Percentiles rank a stretch among this genome's conserved stretches.
These are phyloP conservation scores for Chamaea fasciata DNA, from an alignment of 2,113 vertebrate genomes.

Conservation along the genomic window DNA sequence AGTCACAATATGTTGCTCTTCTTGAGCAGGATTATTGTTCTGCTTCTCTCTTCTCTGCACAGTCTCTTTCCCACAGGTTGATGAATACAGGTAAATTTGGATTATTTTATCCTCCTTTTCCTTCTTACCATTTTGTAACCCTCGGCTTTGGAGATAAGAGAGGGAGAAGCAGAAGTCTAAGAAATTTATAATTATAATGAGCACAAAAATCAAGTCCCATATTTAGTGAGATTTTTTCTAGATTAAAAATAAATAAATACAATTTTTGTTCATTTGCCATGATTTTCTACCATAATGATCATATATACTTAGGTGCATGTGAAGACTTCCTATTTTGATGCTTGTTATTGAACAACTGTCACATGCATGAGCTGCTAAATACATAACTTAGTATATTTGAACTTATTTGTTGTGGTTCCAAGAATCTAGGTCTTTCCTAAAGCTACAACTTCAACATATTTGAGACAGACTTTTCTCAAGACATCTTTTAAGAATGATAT, in stretches of 20 bases:
- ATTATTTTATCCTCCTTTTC: not conserved
- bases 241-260: not conserved
- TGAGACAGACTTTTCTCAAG: not conserved
- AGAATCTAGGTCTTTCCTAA: not conserved
- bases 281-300: not conserved
- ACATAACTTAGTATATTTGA: not conserved
- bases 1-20: not conserved
- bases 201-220: not conserved
- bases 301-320: not conserved
- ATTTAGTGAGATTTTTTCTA: not conserved
- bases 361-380: not conserved
- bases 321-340: not conserved
- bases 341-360: not conserved
- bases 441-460: not conserved
- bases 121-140: not conserved
- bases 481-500: not conserved
- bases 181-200: not conserved
- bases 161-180: not conserved
- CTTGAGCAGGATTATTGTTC: not conserved
- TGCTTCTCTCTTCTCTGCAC: not conserved
- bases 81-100: not conserved
- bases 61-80: not conserved
- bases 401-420: not conserved
- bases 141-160: not conserved
- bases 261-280: not conserved